A percentile compares a stretch with the other conserved stretches of the same genome.
Conservation (phyloP, 1,140 invertebrate species). For the Spodoptera frugiperda region DNA sequence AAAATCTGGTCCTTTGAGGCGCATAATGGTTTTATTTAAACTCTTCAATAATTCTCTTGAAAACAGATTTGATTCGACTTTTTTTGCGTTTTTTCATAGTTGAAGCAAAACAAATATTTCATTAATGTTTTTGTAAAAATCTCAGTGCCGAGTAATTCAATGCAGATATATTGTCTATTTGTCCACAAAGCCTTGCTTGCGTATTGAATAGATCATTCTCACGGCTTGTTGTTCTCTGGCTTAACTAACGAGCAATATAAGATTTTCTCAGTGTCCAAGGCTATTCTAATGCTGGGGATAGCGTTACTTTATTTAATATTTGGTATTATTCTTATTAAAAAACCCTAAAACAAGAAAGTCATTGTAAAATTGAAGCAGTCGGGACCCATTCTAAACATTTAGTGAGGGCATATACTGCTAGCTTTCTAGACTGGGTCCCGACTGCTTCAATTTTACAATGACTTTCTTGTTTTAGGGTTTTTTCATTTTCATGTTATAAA, state of each 20-base stretch:
- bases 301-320: neutral
- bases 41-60: neutral
- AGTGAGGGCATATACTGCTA: no score
- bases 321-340: neutral
- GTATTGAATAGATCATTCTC: slow-evolving; percentile 17
- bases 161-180: neutral
- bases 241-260: slow-evolving; percentile 27
- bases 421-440: no score
- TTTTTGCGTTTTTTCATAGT: no score
- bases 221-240: slow-evolving; percentile 6
- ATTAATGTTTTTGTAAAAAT: neutral
- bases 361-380: no score
- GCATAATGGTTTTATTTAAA: no score
- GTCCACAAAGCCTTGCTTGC: slow-evolving; percentile 4
- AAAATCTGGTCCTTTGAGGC: no score
- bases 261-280: slow-evolving; percentile 27
- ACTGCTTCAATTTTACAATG: no score
- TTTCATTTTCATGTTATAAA: no score
- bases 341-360: no score
- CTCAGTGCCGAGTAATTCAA: neutral
- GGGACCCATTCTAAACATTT: no score
- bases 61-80: neutral
- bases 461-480: no score
- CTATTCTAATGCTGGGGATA: neutral
- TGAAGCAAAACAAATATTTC: neutral